Evolutionary conservation across 2,888 invertebrate genomes (phyloP).

Genomic region (Cerastis leucographa): DNA sequence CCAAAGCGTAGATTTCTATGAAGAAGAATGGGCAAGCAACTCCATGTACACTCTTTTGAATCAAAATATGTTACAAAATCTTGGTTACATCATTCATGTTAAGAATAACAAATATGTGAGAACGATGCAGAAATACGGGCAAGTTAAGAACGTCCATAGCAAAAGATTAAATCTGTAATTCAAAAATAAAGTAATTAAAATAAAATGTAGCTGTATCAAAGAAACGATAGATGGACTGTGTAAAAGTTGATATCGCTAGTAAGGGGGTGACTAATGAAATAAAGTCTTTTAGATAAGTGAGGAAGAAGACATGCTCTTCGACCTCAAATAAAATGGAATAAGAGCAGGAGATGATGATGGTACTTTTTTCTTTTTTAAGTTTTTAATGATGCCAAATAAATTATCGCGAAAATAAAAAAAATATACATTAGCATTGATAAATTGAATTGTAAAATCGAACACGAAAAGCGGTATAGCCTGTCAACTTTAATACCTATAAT

Average conservation of each 20-base stretch:
- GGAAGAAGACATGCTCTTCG: neutral
- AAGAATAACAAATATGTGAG: too few relatives aligned
- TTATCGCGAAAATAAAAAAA: neutral
- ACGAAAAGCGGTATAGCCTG: constrained; percentile 1
- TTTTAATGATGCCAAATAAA: neutral
- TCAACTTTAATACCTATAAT: constrained; percentile 22
- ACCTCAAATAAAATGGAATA: neutral
- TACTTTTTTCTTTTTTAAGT: neutral
- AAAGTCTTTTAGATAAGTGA: neutral
- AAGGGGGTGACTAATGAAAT: neutral
- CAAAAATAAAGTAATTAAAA: too few relatives aligned
- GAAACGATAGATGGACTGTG: neutral
- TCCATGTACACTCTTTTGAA: too few relatives aligned
- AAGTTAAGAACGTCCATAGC: too few relatives aligned
- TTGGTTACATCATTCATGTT: too few relatives aligned
- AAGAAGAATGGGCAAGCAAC: too few relatives aligned
- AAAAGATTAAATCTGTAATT: too few relatives aligned
- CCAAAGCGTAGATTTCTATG: too few relatives aligned
- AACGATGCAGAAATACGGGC: too few relatives aligned
- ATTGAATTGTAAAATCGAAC: constrained; percentile 21
- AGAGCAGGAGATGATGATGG: too few relatives aligned
- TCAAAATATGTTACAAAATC: too few relatives aligned
- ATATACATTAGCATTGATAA: neutral
- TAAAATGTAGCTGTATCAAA: too few relatives aligned
- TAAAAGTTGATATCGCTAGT: neutral